These are phyloP conservation scores for Phyllotis vaccarum DNA, from an alignment of 2,797 vertebrate genomes.

Conservation along the genomic window DNA sequence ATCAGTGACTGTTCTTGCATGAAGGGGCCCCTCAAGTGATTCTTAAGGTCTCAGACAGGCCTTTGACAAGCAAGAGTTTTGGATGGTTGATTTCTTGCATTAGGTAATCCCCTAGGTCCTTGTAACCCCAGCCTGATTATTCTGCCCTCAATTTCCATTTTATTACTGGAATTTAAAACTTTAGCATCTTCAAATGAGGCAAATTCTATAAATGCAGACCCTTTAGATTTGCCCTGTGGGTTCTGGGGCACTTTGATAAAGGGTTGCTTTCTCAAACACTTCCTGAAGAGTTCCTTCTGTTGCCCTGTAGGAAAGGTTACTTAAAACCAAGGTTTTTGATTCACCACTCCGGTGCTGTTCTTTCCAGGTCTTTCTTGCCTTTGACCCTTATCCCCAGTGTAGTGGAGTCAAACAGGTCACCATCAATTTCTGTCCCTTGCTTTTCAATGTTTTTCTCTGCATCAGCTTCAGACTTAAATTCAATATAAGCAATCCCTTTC, in stretches of 20 bases:
- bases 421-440: slow-evolving; percentile 95
- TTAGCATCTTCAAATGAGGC: slow-evolving; percentile 94
- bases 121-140: slow-evolving; percentile 93
- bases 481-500: slow-evolving; percentile 97
- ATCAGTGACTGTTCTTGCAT: slow-evolving; percentile 95
- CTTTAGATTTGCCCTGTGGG: slow-evolving; percentile 94
- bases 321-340: slow-evolving; percentile 95
- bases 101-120: slow-evolving; percentile 82
- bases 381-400: slow-evolving; percentile 95
- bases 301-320: slow-evolving; percentile 96
- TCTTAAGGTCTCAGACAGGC: slow-evolving; percentile 95
- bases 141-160: slow-evolving; percentile 96
- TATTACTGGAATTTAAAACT: slow-evolving; percentile 93
- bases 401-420: slow-evolving; percentile 94
- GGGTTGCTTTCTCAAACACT: slow-evolving; percentile 94
- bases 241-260: slow-evolving; percentile 95
- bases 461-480: slow-evolving; percentile 95
- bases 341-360: slow-evolving; percentile 82
- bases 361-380: slow-evolving; percentile 85
- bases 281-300: slow-evolving; percentile 94
- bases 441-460: slow-evolving; percentile 95
- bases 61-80: slow-evolving; percentile 98
- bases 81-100: slow-evolving; percentile 90
- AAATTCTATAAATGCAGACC: slow-evolving; percentile 95
- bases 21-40: slow-evolving; percentile 93